Evolutionary conservation across 2,113 vertebrate species (phyloP).

Genomic region (Lophura nycthemera): DNA sequence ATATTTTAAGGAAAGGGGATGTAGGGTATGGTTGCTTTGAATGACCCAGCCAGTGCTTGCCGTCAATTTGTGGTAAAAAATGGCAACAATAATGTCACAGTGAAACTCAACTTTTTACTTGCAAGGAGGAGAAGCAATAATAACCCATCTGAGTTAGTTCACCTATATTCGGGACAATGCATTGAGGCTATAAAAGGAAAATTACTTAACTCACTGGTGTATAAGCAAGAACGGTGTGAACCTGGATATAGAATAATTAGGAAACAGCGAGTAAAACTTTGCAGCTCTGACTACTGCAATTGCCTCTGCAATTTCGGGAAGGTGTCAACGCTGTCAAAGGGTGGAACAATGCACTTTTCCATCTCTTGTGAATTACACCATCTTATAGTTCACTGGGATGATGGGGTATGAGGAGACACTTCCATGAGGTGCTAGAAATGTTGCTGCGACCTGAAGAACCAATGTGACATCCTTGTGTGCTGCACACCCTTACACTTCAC

Average conservation of each 20-base stretch:
- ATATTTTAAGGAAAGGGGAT: not conserved
- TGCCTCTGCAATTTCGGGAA: not conserved
- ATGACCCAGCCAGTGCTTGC: not conserved
- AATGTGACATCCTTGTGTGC: not conserved
- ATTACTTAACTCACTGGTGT: conserved; percentile 28
- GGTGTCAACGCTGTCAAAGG: not conserved
- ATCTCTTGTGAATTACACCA: not conserved
- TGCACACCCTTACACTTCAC: not conserved
- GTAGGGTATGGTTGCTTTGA: not conserved
- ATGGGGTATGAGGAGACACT: not conserved
- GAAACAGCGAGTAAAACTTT: not conserved
- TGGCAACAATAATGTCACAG: not conserved
- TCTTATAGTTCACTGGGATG: not conserved
- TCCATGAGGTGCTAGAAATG: not conserved
- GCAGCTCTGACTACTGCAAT: not conserved
- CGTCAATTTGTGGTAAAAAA: not conserved
- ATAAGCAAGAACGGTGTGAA: not conserved
- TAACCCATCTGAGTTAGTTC: conserved; percentile 44
- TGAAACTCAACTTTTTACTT: not conserved
- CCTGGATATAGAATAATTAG: conserved; percentile 19
- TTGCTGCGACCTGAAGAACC: not conserved
- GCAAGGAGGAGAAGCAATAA: not conserved
- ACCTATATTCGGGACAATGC: conserved; percentile 26
- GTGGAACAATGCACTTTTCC: not conserved
- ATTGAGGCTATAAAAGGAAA: conserved; percentile 49